phyloP scores from a whole-genome alignment of 2,797 vertebrate species.

The Danio tinwini region DNA sequence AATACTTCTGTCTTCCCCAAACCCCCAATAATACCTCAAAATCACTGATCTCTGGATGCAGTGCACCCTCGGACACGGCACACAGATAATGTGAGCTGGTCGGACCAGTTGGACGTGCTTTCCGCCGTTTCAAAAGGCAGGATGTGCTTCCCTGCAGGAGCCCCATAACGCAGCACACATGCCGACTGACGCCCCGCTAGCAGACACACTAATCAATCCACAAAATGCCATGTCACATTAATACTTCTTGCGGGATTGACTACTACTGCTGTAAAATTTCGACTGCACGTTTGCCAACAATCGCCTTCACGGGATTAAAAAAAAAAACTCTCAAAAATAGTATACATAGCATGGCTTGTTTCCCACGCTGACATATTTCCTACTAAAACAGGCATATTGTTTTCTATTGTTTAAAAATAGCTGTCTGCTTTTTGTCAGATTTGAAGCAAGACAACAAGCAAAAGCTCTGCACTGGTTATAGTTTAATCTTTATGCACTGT shows the following conservation, averaged over 20 bases:
- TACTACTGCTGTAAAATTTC: not conserved
- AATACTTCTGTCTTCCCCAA: not conserved
- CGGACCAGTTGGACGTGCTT: conserved; percentile 39
- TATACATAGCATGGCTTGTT: not conserved
- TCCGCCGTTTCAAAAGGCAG: conserved; percentile 39
- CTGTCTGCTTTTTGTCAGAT: not conserved
- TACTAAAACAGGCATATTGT: not conserved
- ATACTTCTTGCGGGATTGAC: not conserved
- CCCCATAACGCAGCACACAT: conserved; percentile 18
- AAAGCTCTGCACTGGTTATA: not conserved
- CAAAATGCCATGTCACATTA: not conserved
- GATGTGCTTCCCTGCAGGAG: conserved; percentile 44
- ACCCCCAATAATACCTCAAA: not conserved
- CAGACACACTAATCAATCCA: not conserved
- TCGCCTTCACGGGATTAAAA: not conserved
- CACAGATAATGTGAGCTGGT: conserved; percentile 1
- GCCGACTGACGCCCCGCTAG: not conserved
- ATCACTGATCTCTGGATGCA: conserved; percentile 4
- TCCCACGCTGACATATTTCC: not conserved
- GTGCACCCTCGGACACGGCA: not conserved
- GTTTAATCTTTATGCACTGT: not conserved
- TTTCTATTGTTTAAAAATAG: not conserved
- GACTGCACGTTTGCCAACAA: not conserved
- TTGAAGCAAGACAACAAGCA: not conserved
- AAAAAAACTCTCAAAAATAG: not conserved